Evolutionary conservation across 37 sponge, comb jelly and placozoan species (phyloP), one percentile per base, ranked within the genome.

Genomic region (Tethya wilhelma): DNA sequence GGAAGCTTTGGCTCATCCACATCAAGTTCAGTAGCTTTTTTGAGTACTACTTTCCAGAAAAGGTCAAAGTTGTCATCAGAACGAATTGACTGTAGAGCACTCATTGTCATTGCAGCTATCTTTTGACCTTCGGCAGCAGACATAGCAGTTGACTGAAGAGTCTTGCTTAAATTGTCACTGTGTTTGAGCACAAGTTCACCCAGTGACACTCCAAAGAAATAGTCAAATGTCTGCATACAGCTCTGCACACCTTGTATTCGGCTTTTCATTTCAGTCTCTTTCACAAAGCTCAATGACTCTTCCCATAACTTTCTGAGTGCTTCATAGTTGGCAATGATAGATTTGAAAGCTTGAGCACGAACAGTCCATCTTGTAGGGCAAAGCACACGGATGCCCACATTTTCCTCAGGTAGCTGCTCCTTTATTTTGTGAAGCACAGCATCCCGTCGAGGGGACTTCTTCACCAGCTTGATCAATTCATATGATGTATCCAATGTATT

Each of bases 131-230:
- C 83, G 19, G 85, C 44, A 57, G 90, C 85, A 62, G 77, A 83
- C 84, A 84, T 72, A 44, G 36, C 23, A 33, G 69, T 11, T 32
- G 71, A 60, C 62, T 89, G 90, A 23, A 90, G 53, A 26, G 85
- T 75, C 45, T 39, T 80, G 63, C 91, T 85, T 67, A 81, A 44
- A 30, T 85, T 85, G 64, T 85, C 82, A 40, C 45, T 84, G 78
- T 91, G 86, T 33, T 45, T 39, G 20, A 91, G 82, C 1, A 91
- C 20, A 8, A 86, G 56, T 29, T 91, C 82, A 5, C 86, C 91
- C 26, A 91, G 65, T 19, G 53, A 28, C n/a, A 73, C 69, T 32
- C 86, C 86, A 70, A 77, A 85, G 3, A 77, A 82, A 49, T 74
- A 77, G 17, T 62, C 33, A 64, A 67, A 53, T 22, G 20, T 55